These are phyloP conservation scores for Scomberomorus guttatus DNA, from an alignment of 2,797 vertebrate species.

Conservation along the genomic window DNA sequence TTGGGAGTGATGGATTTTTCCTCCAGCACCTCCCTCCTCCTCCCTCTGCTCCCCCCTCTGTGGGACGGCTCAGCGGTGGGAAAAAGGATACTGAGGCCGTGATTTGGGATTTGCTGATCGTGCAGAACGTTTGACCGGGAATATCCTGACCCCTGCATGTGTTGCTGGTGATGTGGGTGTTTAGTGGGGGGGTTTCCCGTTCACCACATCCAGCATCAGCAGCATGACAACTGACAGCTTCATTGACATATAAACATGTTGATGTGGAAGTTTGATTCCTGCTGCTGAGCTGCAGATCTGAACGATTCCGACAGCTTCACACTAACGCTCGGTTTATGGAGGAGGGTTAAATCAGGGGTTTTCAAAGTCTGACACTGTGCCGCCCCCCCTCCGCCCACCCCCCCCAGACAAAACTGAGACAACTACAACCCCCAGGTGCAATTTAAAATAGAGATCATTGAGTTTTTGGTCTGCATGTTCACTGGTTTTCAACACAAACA, in stretches of 20 bases:
- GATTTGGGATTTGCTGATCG: constrained; percentile 51
- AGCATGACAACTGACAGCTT: constrained; percentile 42
- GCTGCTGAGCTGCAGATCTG: background rate
- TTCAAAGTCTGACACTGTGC: too few relatives aligned
- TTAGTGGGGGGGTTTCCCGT: background rate
- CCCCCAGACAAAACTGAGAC: too few relatives aligned
- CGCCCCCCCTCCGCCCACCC: too few relatives aligned
- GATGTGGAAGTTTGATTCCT: constrained; percentile 9
- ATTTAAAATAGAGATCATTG: too few relatives aligned
- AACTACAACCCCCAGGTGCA: too few relatives aligned
- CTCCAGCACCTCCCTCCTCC: background rate
- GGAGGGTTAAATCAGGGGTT: too few relatives aligned
- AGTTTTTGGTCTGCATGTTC: too few relatives aligned
- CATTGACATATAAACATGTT: background rate
- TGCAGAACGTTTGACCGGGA: constrained; percentile 44
- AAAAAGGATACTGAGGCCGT: background rate
- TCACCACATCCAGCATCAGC: constrained; percentile 8
- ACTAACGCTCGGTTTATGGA: background rate
- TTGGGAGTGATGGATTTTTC: constrained; percentile 50
- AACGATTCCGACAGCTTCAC: background rate
- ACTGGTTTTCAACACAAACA: too few relatives aligned
- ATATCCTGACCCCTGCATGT: constrained; percentile 23
- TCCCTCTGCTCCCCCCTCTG: background rate
- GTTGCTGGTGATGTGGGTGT: background rate
- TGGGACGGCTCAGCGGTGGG: background rate